Evolutionary conservation across 2,113 vertebrate species (phyloP), one percentile per base, ranked within the genome.

Genomic region (Aphelocoma coerulescens): DNA sequence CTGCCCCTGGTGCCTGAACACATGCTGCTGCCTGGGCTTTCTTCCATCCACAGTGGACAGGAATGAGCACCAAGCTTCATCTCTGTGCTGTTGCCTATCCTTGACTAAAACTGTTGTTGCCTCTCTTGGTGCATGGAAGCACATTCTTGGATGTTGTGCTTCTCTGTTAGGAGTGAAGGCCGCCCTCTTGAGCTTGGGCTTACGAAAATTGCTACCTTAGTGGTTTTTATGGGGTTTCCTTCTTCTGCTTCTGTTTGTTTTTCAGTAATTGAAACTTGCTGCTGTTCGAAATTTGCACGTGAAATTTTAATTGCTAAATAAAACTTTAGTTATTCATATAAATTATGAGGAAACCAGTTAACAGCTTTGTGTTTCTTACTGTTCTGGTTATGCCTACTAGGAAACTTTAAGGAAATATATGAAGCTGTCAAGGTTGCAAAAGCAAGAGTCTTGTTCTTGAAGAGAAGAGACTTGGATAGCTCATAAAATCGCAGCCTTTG

Each of bases 401-500:
- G 79, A 94, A 91, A 61, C 71, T 89, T 88, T 10, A 88, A 65
- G 79, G 88, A 91, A 94, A 75, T 96, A 68, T 0, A 55, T 65
- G 44, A 88, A 93, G 61, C 93, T 97, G 91, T 97, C 91, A 95
- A n/a, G 57, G 74, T 76, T 75, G 57, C 88, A 81, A 78, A 96
- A 89, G 74, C 72, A 78, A 61, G 65, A 91, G n/a, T 68, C 61
- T 85, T 61, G n/a, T 94, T 95, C 91, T 93, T 95, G 88, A 88
- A 93, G 81, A 75, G 78, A 77, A 91, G 80, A 86, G 83, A 49
- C 61, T 94, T 96, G 83, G 73, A 93, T 69, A 68, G 85, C 91
- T 93, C 88, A 88, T 93, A 93, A 94, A 94, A 96, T 94, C 7
- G 0, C 90, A 96, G 94, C 91, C 85, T 69, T 95, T 96, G 84